Evolutionary conservation across 2,797 vertebrate species (phyloP).

Genomic region (Labeo calbasu): DNA sequence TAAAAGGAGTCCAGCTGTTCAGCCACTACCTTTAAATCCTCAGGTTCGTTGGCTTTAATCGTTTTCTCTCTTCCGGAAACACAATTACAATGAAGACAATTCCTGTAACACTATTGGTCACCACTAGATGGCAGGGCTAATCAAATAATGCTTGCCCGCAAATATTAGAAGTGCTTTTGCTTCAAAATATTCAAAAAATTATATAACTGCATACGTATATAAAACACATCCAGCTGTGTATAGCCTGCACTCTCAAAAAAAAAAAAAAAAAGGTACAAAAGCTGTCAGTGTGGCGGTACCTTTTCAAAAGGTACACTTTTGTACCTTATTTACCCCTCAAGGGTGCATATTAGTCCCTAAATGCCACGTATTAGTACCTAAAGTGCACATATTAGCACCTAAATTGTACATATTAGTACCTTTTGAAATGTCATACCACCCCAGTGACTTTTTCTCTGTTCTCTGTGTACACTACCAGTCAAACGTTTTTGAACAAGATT

Average conservation of each 20-base stretch:
- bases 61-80: not conserved
- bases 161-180: not conserved
- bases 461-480: no score
- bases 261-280: not conserved
- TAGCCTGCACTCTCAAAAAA: no score
- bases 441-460: no score
- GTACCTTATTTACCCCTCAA: not conserved
- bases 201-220: no score
- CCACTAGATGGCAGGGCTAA: conserved; percentile 23
- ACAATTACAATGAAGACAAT: not conserved
- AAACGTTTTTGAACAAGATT: no score
- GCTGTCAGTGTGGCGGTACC: not conserved
- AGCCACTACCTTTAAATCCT: not conserved
- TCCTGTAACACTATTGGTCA: not conserved
- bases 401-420: not conserved
- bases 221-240: no score
- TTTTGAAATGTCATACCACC: not conserved
- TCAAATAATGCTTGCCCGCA: not conserved
- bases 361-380: not conserved
- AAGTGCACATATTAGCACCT: not conserved
- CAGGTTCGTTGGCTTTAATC: not conserved
- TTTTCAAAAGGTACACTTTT: not conserved
- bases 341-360: not conserved
- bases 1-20: not conserved
- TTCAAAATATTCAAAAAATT: not conserved